phyloP scores from a whole-genome alignment of 2,797 vertebrate genomes.

The Anisognathus igniventris region DNA sequence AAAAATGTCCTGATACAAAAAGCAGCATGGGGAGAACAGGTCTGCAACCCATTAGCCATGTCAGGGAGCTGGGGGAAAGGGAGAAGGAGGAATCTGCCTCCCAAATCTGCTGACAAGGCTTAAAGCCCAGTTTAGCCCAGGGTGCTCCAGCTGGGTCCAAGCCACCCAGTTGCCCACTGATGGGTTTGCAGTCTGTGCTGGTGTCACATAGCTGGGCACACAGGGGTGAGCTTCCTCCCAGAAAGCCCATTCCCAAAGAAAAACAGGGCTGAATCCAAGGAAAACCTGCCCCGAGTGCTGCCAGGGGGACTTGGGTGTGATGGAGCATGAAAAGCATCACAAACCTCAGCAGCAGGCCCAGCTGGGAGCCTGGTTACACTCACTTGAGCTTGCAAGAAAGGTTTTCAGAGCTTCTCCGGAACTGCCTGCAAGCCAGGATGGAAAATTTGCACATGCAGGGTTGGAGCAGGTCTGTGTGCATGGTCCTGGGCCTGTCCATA shows the following conservation, averaged over 20 bases:
- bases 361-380: neutral
- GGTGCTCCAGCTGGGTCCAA: neutral
- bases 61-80: neutral
- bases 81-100: neutral
- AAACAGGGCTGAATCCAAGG: neutral
- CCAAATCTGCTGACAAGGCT: neutral
- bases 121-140: neutral
- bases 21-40: rapidly evolving
- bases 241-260: neutral
- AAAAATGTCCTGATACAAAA: neutral
- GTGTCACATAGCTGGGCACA: neutral
- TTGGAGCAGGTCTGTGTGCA: neutral
- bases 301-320: neutral
- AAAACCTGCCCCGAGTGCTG: rapidly evolving
- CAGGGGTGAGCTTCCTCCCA: neutral
- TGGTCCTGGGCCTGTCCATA: neutral
- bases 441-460: neutral
- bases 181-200: neutral
- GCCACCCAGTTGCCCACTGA: neutral
- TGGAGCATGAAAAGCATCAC: neutral
- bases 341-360: neutral
- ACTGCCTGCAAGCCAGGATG: neutral
- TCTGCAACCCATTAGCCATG: neutral
- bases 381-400: neutral
- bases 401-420: neutral